Conservation (phyloP, 2,888 invertebrate genomes). For the Hemistola chrysoprasaria region DNA sequence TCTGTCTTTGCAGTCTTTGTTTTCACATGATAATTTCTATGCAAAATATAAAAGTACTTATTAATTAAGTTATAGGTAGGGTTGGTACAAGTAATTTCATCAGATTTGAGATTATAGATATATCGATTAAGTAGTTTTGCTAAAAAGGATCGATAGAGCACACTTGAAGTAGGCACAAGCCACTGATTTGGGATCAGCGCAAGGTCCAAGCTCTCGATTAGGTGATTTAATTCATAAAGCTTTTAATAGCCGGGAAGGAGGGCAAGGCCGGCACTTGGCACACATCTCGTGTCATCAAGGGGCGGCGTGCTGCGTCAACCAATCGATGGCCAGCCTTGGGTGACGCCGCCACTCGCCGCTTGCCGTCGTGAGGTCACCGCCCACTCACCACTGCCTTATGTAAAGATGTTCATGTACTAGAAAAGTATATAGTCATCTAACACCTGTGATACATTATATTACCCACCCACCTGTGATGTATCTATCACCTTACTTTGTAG, state of each 20-base stretch:
- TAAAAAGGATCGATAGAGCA: too few species aligned
- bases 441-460: too few species aligned
- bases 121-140: too few species aligned
- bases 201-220: constrained; percentile 53
- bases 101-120: too few species aligned
- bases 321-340: constrained; percentile 67
- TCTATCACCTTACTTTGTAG: too few species aligned
- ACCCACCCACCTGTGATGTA: background rate
- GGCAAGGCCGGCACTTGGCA: constrained; percentile 80
- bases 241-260: constrained; percentile 76
- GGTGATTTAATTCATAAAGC: constrained; percentile 73
- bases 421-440: background rate
- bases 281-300: constrained; percentile 63
- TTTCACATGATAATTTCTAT: too few species aligned
- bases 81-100: too few species aligned
- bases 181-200: constrained; percentile 42
- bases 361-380: constrained; percentile 55
- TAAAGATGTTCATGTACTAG: constrained; percentile 3
- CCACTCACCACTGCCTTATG: constrained; percentile 45
- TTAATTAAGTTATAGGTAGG: too few species aligned
- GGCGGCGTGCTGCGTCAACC: constrained; percentile 72
- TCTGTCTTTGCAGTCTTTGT: too few species aligned
- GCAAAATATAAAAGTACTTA: too few species aligned
- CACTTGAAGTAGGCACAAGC: constrained; percentile 17
- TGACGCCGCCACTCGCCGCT: constrained; percentile 47